Percentiles rank a stretch among this genome's conserved stretches.
phyloP scores from a whole-genome alignment of 1,140 invertebrate genomes.

The Pseudoatta argentina region DNA sequence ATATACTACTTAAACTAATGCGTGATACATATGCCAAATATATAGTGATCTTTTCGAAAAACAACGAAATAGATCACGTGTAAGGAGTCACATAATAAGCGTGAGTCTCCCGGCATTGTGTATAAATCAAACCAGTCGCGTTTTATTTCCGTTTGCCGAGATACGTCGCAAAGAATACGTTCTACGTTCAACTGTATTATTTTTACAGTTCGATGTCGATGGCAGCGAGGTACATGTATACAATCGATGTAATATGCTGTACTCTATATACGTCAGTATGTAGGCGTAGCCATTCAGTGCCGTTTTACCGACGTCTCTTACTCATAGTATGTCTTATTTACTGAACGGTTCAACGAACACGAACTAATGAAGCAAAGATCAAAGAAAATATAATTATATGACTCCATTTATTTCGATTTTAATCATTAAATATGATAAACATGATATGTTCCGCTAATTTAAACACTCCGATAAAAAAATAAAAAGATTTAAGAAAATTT shows the following conservation, averaged over 20 bases:
- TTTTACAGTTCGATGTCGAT: slow-evolving; percentile 29
- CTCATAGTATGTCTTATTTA: not conserved
- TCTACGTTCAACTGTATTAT: not conserved
- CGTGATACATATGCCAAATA: not conserved
- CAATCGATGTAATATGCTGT: slow-evolving; percentile 24
- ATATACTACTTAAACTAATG: not conserved
- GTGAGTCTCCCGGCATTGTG: not conserved
- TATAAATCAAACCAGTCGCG: slow-evolving; percentile 5
- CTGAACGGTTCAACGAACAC: not conserved
- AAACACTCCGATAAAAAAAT: not conserved
- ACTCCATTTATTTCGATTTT: not conserved
- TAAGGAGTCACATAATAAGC: not conserved
- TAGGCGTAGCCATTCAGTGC: slow-evolving; percentile 8
- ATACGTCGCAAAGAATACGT: not conserved
- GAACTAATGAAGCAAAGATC: not conserved
- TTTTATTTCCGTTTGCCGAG: slow-evolving; percentile 23
- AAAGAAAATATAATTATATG: slow-evolving; percentile 2
- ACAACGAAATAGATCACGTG: not conserved
- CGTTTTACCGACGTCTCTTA: not conserved
- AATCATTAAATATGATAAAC: not conserved
- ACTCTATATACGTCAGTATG: slow-evolving; percentile 17
- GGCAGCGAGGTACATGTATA: slow-evolving; percentile 1
- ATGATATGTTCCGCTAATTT: not conserved
- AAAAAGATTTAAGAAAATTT: not conserved
- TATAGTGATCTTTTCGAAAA: not conserved